A percentile compares a stretch with the other conserved stretches of the same genome.
These are phyloP conservation scores for Stichodactyla mertensii DNA, from an alignment of 64 coral and sea anemone genomes.

Conservation along the genomic window DNA sequence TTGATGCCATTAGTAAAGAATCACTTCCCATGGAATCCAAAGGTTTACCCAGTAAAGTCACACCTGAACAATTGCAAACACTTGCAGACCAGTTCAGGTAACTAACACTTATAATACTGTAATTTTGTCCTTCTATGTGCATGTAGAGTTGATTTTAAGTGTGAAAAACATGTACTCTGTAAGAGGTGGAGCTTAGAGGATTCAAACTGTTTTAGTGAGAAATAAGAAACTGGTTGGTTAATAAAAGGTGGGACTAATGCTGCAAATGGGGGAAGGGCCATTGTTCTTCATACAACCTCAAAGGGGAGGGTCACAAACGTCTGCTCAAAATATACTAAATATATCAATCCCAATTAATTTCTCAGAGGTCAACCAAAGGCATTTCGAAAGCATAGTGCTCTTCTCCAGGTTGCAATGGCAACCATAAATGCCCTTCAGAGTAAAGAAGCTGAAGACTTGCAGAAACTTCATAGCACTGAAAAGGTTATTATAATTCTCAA, in stretches of 20 bases:
- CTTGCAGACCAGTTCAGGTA: constrained; percentile 81
- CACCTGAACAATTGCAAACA: constrained; percentile 44
- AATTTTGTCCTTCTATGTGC: too few species aligned
- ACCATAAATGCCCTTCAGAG: constrained; percentile 62
- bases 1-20: constrained; percentile 71
- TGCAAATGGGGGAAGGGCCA: too few species aligned
- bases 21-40: constrained; percentile 40
- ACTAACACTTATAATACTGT: neutral
- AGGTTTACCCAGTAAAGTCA: constrained; percentile 55
- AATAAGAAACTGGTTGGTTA: too few species aligned
- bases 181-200: too few species aligned
- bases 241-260: too few species aligned
- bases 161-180: too few species aligned
- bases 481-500: constrained; percentile 31
- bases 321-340: too few species aligned
- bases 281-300: too few species aligned
- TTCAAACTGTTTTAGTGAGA: too few species aligned
- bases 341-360: neutral
- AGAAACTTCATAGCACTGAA: constrained; percentile 48
- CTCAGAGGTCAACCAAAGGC: constrained; percentile 73
- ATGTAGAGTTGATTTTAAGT: too few species aligned
- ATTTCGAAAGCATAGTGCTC: constrained; percentile 59
- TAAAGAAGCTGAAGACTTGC: constrained; percentile 42
- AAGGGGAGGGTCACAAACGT: too few species aligned
- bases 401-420: constrained; percentile 88